A percentile compares a stretch with the other conserved stretches of the same genome.
Conservation (phyloP, 1,140 invertebrate species). For the Scaptomyza pallida region DNA sequence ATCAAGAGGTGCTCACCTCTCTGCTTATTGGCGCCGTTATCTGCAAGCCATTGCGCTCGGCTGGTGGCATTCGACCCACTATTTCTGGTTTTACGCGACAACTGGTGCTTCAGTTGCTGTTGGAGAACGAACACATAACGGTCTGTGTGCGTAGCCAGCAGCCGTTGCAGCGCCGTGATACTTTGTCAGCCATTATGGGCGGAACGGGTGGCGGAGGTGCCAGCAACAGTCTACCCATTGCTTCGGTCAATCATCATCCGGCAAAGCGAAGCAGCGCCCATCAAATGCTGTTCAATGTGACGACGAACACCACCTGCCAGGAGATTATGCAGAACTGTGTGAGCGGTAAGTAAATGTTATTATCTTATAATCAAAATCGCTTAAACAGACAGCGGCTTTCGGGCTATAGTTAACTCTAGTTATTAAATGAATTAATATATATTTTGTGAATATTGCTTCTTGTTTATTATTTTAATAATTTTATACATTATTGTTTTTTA, state of each 20-base stretch:
- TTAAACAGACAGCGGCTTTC: neutral
- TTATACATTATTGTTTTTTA: slow-evolving; percentile 32
- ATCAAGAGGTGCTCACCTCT: slow-evolving; percentile 92
- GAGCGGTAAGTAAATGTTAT: slow-evolving; percentile 59
- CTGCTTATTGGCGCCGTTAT: slow-evolving; percentile 86
- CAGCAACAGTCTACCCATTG: slow-evolving; percentile 64
- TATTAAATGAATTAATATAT: neutral
- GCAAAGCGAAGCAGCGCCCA: slow-evolving; percentile 84
- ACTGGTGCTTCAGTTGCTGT: slow-evolving; percentile 92
- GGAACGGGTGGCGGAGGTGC: slow-evolving; percentile 29
- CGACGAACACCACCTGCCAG: slow-evolving; percentile 88
- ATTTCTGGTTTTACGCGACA: slow-evolving; percentile 95
- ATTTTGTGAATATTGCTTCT: neutral
- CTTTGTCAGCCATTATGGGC: slow-evolving; percentile 58
- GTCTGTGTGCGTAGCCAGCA: slow-evolving; percentile 88
- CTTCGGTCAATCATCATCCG: slow-evolving; percentile 78
- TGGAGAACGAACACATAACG: slow-evolving; percentile 93
- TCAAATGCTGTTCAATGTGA: slow-evolving; percentile 89
- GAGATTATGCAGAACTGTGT: slow-evolving; percentile 84
- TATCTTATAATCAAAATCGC: no score
- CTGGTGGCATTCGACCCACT: slow-evolving; percentile 53
- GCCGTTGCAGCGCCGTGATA: slow-evolving; percentile 70
- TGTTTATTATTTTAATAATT: slow-evolving; percentile 29
- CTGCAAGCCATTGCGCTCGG: slow-evolving; percentile 58
- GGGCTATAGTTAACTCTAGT: no score